Percentiles rank a stretch among this genome's conserved stretches.
Conservation (phyloP, 2,888 invertebrate genomes). For the Cerceris rybyensis region DNA sequence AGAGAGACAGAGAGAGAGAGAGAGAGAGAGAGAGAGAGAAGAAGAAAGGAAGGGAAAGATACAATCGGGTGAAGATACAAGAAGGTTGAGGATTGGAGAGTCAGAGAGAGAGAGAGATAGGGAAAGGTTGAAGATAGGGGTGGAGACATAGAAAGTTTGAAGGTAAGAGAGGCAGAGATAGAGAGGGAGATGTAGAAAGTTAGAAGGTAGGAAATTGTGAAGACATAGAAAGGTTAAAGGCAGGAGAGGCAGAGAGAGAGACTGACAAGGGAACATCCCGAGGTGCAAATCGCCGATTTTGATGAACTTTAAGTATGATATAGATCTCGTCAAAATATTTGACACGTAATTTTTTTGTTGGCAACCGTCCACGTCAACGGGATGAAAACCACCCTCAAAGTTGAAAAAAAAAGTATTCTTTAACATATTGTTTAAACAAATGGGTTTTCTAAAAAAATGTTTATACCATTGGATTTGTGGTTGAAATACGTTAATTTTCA, state of each 20-base stretch:
- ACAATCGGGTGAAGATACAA: background rate
- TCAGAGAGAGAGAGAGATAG: background rate
- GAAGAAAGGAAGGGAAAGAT: conserved; percentile 1
- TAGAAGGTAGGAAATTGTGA: conserved; percentile 1
- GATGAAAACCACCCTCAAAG: too few relatives aligned
- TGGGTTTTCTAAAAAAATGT: too few relatives aligned
- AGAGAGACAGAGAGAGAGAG: background rate
- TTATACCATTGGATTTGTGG: too few relatives aligned
- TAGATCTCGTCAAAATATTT: too few relatives aligned
- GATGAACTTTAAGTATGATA: too few relatives aligned
- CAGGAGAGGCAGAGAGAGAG: background rate
- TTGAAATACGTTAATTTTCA: too few relatives aligned
- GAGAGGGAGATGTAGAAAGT: background rate
- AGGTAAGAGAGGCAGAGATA: background rate
- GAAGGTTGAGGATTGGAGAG: background rate
- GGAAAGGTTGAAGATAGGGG: background rate
- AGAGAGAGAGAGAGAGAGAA: conserved; percentile 15
- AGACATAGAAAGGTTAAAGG: background rate
- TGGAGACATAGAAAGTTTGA: background rate
- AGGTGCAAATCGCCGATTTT: too few relatives aligned
- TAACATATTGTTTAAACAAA: too few relatives aligned
- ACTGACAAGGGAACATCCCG: too few relatives aligned
- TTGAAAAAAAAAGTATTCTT: too few relatives aligned
- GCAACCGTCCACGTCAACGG: too few relatives aligned
- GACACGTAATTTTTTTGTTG: too few relatives aligned